A percentile compares a stretch with the other conserved stretches of the same genome.
These are phyloP conservation scores for Tringa solitaria DNA, from an alignment of 2,113 vertebrate genomes.

Conservation along the genomic window DNA sequence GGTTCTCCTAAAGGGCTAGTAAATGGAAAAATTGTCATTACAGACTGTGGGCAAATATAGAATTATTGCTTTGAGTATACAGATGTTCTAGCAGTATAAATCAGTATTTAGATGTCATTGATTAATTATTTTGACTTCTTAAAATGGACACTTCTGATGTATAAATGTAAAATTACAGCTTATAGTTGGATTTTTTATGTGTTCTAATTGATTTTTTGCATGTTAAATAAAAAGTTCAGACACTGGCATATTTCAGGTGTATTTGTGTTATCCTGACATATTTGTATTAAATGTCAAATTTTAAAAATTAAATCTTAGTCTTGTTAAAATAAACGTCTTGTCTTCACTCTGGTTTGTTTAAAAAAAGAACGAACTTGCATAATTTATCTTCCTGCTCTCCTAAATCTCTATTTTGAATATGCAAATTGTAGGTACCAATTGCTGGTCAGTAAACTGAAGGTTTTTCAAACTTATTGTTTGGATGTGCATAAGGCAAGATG, in stretches of 20 bases:
- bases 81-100: slow-evolving; percentile 59
- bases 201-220: slow-evolving; percentile 77
- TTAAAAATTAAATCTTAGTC: slow-evolving; percentile 73
- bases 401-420: neutral
- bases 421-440: neutral
- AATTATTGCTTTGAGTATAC: slow-evolving; percentile 56
- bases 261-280: slow-evolving; percentile 79
- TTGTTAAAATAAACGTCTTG: slow-evolving; percentile 73
- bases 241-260: slow-evolving; percentile 79
- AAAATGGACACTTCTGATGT: slow-evolving; percentile 78
- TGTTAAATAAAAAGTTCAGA: slow-evolving; percentile 80
- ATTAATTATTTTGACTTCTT: slow-evolving; percentile 75
- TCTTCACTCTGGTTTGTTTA: slow-evolving; percentile 31
- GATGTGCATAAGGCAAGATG: neutral
- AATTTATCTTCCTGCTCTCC: slow-evolving; percentile 1
- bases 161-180: slow-evolving; percentile 82
- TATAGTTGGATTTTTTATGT: slow-evolving; percentile 73
- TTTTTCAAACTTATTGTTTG: neutral
- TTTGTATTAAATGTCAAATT: slow-evolving; percentile 76
- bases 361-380: neutral
- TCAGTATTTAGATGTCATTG: slow-evolving; percentile 66
- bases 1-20: slow-evolving; percentile 83
- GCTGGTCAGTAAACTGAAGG: neutral
- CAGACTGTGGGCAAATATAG: slow-evolving; percentile 88
- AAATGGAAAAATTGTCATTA: slow-evolving; percentile 80